Evolutionary conservation across 2,797 vertebrate species (phyloP).

Genomic region (Ptychobarbus kaznakovi): DNA sequence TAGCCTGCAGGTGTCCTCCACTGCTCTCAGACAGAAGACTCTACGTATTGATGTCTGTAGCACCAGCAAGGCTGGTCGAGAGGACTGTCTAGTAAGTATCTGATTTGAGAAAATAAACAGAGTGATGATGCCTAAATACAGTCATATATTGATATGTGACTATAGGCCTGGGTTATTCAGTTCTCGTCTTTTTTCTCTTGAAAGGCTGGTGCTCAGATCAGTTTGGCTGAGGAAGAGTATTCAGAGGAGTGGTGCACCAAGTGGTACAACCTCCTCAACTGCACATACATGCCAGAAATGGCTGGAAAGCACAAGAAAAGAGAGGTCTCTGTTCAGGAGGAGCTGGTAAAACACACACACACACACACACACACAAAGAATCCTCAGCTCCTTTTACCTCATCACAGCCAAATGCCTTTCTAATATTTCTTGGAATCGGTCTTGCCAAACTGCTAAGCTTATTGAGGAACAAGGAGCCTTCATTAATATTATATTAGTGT

Average conservation of each 20-base stretch:
- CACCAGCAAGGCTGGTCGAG: slow-evolving; percentile 80
- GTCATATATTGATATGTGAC: background rate
- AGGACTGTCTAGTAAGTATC: slow-evolving; percentile 88
- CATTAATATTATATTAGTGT: background rate
- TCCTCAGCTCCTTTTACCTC: slow-evolving; percentile 4
- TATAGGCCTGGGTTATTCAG: background rate
- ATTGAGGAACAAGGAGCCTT: background rate
- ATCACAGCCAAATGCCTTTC: slow-evolving; percentile 12
- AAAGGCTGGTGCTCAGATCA: slow-evolving; percentile 95
- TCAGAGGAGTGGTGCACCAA: slow-evolving; percentile 85
- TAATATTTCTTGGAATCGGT: slow-evolving; percentile 13
- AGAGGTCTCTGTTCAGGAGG: slow-evolving; percentile 28
- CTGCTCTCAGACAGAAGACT: slow-evolving; percentile 89
- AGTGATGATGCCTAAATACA: background rate
- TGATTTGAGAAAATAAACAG: background rate
- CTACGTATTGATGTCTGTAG: slow-evolving; percentile 90
- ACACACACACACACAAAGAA: background rate
- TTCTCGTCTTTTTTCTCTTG: background rate
- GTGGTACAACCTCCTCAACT: slow-evolving; percentile 95
- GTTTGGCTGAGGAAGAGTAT: slow-evolving; percentile 87
- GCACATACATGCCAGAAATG: slow-evolving; percentile 82
- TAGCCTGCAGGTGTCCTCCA: slow-evolving; percentile 85
- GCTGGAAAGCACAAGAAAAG: slow-evolving; percentile 73
- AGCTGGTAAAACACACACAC: slow-evolving; percentile 47
- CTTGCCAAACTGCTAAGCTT: slow-evolving; percentile 5